These are phyloP conservation scores for Pseudochromis fuscus DNA, from an alignment of 2,797 vertebrate genomes.

Conservation along the genomic window DNA sequence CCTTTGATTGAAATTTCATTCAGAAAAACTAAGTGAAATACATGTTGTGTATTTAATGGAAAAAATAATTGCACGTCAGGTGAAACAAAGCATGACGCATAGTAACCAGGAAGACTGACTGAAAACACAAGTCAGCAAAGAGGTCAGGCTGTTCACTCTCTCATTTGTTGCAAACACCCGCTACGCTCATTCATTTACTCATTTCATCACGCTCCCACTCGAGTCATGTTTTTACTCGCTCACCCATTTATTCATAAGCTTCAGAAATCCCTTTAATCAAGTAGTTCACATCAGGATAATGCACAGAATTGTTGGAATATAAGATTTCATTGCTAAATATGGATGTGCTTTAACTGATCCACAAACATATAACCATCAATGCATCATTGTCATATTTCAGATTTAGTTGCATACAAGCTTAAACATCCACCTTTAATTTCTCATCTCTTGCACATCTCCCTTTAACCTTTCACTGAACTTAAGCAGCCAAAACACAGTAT, in stretches of 20 bases:
- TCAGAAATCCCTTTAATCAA: conserved; percentile 12
- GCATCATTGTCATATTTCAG: background rate
- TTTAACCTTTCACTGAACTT: too few species aligned
- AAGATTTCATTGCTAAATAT: background rate
- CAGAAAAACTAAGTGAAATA: conserved; percentile 87
- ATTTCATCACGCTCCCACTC: conserved; percentile 57
- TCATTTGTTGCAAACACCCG: conserved; percentile 70
- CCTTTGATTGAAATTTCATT: conserved; percentile 90
- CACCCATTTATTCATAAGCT: background rate
- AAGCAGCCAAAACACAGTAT: background rate
- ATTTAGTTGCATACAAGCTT: background rate
- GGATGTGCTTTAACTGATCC: background rate
- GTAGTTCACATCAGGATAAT: background rate
- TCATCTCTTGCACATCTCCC: too few species aligned
- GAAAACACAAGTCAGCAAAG: conserved; percentile 86
- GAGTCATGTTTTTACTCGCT: conserved; percentile 45
- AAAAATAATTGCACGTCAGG: conserved; percentile 92
- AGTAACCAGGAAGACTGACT: conserved; percentile 87
- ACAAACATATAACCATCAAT: background rate
- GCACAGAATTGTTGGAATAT: background rate
- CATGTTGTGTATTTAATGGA: conserved; percentile 90
- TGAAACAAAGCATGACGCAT: conserved; percentile 88
- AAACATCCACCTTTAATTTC: too few species aligned
- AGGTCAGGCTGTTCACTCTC: conserved; percentile 83
- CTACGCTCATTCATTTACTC: conserved; percentile 62